A percentile compares a stretch with the other conserved stretches of the same genome.
Conservation (phyloP, 2,888 invertebrate species). For the Dryobota labecula region DNA sequence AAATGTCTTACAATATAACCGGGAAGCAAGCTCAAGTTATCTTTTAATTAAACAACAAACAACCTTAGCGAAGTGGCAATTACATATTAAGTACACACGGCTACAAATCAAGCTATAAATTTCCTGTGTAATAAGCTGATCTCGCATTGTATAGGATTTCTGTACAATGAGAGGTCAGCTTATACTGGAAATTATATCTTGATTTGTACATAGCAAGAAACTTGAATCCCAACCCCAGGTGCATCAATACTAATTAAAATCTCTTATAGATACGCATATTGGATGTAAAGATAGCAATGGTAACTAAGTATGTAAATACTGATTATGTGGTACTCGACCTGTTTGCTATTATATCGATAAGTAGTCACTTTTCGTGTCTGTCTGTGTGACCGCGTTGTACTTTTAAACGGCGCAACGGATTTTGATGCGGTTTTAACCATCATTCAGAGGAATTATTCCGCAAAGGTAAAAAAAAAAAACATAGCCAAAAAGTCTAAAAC, state of each 20-base stretch:
- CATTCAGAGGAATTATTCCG: background rate
- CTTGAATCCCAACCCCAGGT: conserved; percentile 3
- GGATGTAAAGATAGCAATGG: conserved; percentile 7
- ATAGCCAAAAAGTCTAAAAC: too few species aligned
- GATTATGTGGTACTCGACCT: background rate
- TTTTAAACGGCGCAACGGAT: background rate
- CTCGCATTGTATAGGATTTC: too few species aligned
- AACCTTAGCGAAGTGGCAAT: background rate
- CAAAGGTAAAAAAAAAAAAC: too few species aligned
- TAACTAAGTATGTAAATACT: conserved; percentile 4
- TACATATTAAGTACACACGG: background rate
- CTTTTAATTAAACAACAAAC: conserved; percentile 15
- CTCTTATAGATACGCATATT: conserved; percentile 24
- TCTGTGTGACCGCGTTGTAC: background rate
- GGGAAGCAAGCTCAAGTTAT: conserved; percentile 2
- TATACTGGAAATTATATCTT: too few species aligned
- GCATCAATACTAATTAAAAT: conserved; percentile 45
- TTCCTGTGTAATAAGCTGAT: too few species aligned
- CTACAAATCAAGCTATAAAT: too few species aligned
- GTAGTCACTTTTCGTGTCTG: too few species aligned
- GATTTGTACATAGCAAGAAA: conserved; percentile 8
- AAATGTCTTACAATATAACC: background rate
- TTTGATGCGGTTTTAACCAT: background rate
- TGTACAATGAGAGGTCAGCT: too few species aligned
- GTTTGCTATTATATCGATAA: background rate